Evolutionary conservation across 2,113 vertebrate species (phyloP).

Genomic region (Poeciliopsis prolifica): DNA sequence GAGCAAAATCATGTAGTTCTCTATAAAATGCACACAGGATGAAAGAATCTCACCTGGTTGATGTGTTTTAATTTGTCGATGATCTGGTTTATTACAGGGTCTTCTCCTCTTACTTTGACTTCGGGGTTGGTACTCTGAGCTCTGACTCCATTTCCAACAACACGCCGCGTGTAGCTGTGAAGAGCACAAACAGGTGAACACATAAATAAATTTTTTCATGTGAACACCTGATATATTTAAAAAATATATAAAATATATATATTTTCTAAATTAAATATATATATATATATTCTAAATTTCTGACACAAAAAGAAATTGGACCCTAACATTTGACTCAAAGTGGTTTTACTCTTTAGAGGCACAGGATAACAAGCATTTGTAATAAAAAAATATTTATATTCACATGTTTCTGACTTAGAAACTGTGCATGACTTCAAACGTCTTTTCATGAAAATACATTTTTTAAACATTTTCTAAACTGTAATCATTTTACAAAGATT

Average conservation of each 20-base stretch:
- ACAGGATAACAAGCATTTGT: neutral
- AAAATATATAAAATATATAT: too few relatives aligned
- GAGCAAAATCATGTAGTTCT: conserved; percentile 5
- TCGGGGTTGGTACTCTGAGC: conserved; percentile 88
- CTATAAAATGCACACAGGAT: conserved; percentile 2
- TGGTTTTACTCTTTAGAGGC: neutral
- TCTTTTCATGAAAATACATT: neutral
- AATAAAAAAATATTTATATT: neutral
- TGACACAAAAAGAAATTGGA: neutral
- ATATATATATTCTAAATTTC: neutral
- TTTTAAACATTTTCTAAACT: neutral
- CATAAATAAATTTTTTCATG: conserved; percentile 5
- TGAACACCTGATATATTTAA: neutral
- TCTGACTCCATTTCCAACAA: conserved; percentile 88
- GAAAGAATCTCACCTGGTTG: conserved; percentile 85
- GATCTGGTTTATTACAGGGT: conserved; percentile 88
- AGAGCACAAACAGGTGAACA: neutral
- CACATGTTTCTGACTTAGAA: neutral
- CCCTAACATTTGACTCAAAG: neutral
- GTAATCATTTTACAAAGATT: neutral
- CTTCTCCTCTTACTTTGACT: conserved; percentile 87
- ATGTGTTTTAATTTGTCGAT: conserved; percentile 92
- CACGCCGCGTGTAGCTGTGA: conserved; percentile 85
- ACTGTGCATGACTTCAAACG: neutral
- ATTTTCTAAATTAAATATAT: too few relatives aligned